Base-by-base conservation (phyloP, 2,113 vertebrate species). In the Nerophis lumbriciformis region DNA sequence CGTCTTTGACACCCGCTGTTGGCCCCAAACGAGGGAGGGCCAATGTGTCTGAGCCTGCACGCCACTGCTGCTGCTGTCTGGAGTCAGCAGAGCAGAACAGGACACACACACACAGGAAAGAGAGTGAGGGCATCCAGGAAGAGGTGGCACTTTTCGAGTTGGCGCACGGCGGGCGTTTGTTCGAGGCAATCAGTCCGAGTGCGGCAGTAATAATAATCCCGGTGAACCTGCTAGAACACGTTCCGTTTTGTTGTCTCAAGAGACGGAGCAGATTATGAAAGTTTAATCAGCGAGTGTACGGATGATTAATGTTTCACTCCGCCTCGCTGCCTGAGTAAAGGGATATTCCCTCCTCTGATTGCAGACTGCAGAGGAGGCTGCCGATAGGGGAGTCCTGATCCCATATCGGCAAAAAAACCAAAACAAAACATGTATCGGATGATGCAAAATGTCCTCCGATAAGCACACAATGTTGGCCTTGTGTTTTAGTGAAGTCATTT, bases 1-100 rank as follows among this genome's bases (percentile, higher is more conserved):
- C 73, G 80, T 85, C 88, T 83, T 82, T 87, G 79, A 88, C 87
- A 84, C 85, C 72, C 73, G 68, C 71, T 61, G 73, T 75, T 37
- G 77, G 83, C 80, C 71, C 76, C 66, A 53, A 81, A 71, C 66
- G 66, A 69, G 73, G 72, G 76, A 79, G 78, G 81, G 73, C 66
- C 57, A 82, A 78, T 86, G 84, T 75, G 83, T 82, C 83, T 78
- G 63, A 75, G 79, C 75, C 80, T 80, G 79, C 83, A 78, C 79
- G 71, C 73, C 80, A 65, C 78, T 75, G 83, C 75, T 28, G 28
- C 28, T 84, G 83, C 83, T 86, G 85, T 88, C 84, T 81, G 69
- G 36, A 85, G 74, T 71, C 83, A 85, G 66, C 71, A 66, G 44
- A 85, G 86, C 80, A 79, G 81, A 85, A 87, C 70, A 68, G 52